phyloP scores from a whole-genome alignment of 1,140 invertebrate species.

The Ooceraea biroi region DNA sequence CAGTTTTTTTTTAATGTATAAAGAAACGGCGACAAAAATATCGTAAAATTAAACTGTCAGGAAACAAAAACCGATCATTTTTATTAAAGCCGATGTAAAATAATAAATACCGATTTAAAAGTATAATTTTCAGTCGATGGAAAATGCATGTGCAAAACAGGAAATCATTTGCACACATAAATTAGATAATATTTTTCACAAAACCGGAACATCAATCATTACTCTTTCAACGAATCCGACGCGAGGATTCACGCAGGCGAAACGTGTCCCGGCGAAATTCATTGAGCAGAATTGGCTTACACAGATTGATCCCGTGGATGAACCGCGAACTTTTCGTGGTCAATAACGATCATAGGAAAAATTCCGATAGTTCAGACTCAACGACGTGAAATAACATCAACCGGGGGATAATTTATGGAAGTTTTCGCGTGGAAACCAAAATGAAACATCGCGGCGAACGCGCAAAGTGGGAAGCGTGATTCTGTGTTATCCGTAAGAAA shows the following conservation, averaged over 20 bases:
- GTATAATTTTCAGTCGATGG: background rate
- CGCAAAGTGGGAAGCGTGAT: too few relatives aligned
- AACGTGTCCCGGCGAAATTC: constrained; percentile 22
- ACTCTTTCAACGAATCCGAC: background rate
- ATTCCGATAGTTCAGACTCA: background rate
- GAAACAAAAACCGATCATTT: background rate
- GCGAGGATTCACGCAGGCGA: background rate
- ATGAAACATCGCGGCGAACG: too few relatives aligned
- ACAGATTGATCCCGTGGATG: background rate
- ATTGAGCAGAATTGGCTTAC: constrained; percentile 7
- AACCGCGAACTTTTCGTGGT: background rate
- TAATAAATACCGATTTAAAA: background rate
- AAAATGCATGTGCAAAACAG: background rate
- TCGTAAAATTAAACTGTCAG: background rate
- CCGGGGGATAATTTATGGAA: background rate
- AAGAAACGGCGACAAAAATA: constrained; percentile 7
- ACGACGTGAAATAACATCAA: background rate
- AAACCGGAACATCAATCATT: constrained; percentile 1
- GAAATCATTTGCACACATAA: background rate
- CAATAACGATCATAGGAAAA: constrained; percentile 14
- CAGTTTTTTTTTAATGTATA: constrained; percentile 45
- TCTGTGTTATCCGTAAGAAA: too few relatives aligned
- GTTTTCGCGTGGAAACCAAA: background rate
- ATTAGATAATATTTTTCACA: background rate
- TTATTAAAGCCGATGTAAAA: background rate